These are phyloP conservation scores for Temnothorax longispinosus DNA, from an alignment of 1,140 invertebrate genomes.

Conservation along the genomic window DNA sequence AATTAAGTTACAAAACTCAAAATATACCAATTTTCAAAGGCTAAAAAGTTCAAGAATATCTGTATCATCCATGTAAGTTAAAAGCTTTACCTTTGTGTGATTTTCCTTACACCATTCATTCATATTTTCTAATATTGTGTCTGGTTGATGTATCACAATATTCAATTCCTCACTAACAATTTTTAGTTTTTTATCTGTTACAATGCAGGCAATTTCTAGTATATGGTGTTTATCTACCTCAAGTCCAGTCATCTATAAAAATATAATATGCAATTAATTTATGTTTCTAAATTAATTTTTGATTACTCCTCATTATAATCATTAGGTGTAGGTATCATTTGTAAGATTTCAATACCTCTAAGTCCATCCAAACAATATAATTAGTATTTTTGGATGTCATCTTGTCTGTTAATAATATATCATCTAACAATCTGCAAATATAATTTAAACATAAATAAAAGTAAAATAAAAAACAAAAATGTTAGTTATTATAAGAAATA, in stretches of 20 bases:
- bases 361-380: conserved; percentile 79
- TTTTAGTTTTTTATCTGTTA: conserved; percentile 94
- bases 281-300: conserved; percentile 23
- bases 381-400: conserved; percentile 1
- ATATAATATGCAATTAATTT: conserved; percentile 11
- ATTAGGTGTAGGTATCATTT: neutral
- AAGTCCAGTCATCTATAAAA: conserved; percentile 86
- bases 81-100: conserved; percentile 89
- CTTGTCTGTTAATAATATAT: neutral
- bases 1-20: conserved; percentile 38
- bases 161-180: conserved; percentile 92
- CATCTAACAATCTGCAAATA: neutral
- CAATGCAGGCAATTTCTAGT: conserved; percentile 94
- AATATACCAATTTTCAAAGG: neutral
- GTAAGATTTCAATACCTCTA: conserved; percentile 75
- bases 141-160: conserved; percentile 93
- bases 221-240: conserved; percentile 92
- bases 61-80: neutral
- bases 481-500: neutral
- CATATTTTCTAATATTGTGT: conserved; percentile 92
- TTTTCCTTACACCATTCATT: conserved; percentile 92
- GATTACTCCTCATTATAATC: neutral
- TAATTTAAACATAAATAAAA: neutral
- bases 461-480: neutral
- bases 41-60: neutral